Percentiles rank a stretch among this genome's conserved stretches.
Evolutionary conservation across 2,888 invertebrate species (phyloP).

Genomic region (Tricholauxania praeusta): DNA sequence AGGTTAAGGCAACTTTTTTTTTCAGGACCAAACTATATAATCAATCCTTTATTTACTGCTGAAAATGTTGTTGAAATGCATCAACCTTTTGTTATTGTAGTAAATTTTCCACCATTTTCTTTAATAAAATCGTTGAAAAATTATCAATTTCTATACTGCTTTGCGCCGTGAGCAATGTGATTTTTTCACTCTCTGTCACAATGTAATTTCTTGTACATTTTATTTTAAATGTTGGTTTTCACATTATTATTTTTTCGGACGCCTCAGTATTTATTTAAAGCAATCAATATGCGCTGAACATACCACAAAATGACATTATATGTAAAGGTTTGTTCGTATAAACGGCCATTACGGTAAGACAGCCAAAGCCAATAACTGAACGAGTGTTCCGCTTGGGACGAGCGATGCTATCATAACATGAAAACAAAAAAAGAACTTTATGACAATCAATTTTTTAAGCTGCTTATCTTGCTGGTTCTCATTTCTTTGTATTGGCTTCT

Average conservation of each 20-base stretch:
- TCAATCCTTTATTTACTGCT: constrained; percentile 27
- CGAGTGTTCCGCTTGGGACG: no score
- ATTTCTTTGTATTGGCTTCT: no score
- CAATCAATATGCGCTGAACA: constrained; percentile 37
- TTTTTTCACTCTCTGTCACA: constrained; percentile 42
- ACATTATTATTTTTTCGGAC: constrained; percentile 43
- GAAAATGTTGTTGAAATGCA: background rate
- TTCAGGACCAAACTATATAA: constrained; percentile 26
- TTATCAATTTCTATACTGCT: constrained; percentile 37
- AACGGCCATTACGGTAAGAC: no score
- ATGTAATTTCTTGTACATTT: constrained; percentile 43
- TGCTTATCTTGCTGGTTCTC: no score
- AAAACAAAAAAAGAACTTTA: no score
- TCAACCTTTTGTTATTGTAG: constrained; percentile 28
- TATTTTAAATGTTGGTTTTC: constrained; percentile 40
- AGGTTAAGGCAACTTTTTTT: constrained; percentile 23
- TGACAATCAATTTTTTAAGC: no score
- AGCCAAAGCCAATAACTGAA: no score
- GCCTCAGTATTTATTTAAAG: constrained; percentile 37
- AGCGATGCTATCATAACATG: no score
- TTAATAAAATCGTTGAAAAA: constrained; percentile 24
- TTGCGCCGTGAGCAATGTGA: constrained; percentile 41
- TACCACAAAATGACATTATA: constrained; percentile 31
- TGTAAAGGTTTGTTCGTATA: no score
- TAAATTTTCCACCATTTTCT: constrained; percentile 23